Conservation (phyloP, 1,140 invertebrate species). For the Drosophila virilis region DNA sequence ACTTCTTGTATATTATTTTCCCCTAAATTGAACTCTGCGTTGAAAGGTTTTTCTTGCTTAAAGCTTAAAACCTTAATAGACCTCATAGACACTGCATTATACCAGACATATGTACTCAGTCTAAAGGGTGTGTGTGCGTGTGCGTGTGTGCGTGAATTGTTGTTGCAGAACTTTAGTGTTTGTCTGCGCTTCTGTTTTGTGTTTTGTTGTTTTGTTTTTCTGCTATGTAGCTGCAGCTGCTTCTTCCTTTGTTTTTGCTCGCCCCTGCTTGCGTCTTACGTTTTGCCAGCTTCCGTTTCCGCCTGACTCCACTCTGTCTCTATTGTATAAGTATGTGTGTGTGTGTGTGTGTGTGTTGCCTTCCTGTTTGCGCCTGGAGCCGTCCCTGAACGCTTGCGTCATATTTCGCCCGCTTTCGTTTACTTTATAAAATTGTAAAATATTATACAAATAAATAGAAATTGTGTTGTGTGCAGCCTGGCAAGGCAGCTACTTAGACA, state of each 20-base stretch:
- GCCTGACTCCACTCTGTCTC: slow-evolving; percentile 21
- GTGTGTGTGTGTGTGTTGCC: slow-evolving; percentile 40
- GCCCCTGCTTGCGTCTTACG: slow-evolving; percentile 45
- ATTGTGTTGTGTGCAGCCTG: slow-evolving; percentile 19
- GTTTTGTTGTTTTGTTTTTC: slow-evolving; percentile 56
- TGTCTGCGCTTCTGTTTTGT: slow-evolving; percentile 37
- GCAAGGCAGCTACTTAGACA: slow-evolving; percentile 62
- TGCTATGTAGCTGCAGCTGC: slow-evolving; percentile 62
- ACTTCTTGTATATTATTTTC: background rate
- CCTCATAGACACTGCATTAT: slow-evolving; percentile 34
- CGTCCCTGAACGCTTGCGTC: slow-evolving; percentile 50
- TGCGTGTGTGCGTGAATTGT: slow-evolving; percentile 20
- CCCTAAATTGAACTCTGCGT: background rate
- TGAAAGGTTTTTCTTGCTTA: slow-evolving; percentile 3
- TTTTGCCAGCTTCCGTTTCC: slow-evolving; percentile 73
- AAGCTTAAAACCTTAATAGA: slow-evolving; percentile 7
- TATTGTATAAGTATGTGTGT: too few relatives aligned
- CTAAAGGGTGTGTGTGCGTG: slow-evolving; percentile 10
- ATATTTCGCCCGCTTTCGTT: slow-evolving; percentile 68
- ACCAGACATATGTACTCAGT: slow-evolving; percentile 23
- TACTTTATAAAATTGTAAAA: slow-evolving; percentile 80
- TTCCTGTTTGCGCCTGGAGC: slow-evolving; percentile 69
- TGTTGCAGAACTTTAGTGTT: slow-evolving; percentile 41
- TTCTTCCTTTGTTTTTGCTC: slow-evolving; percentile 65
- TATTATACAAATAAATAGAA: slow-evolving; percentile 79